Conservation (phyloP, 1,140 invertebrate species). For the Medauroidea extradentata region DNA sequence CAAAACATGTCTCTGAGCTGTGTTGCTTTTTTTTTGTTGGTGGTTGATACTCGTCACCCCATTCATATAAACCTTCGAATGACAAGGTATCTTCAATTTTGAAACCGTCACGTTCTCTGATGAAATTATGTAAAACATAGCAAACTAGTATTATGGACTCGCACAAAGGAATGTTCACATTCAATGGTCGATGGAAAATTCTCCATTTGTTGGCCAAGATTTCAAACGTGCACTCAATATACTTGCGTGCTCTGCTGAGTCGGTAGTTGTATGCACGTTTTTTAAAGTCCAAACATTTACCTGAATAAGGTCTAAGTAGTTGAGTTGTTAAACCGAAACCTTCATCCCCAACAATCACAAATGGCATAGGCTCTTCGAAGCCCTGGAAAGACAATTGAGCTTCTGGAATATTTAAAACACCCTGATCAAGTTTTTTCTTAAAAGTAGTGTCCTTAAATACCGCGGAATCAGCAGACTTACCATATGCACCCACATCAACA, state of each 20-base stretch:
- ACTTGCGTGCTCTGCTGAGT: constrained; percentile 38
- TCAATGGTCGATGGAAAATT: constrained; percentile 36
- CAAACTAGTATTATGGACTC: constrained; percentile 30
- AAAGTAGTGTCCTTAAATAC: constrained; percentile 31
- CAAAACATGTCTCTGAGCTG: constrained; percentile 3
- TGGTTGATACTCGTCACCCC: background rate
- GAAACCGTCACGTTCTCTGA: constrained; percentile 14
- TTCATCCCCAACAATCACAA: constrained; percentile 45
- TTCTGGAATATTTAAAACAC: constrained; percentile 26
- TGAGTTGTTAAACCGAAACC: constrained; percentile 36
- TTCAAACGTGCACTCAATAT: constrained; percentile 44
- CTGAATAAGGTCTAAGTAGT: constrained; percentile 39
- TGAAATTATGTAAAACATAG: constrained; percentile 31
- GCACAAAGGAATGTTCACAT: constrained; percentile 30
- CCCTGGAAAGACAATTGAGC: background rate
- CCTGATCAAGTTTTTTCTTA: background rate
- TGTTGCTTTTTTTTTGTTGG: background rate
- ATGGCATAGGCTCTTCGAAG: constrained; percentile 24
- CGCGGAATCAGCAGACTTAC: constrained; percentile 38
- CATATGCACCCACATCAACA: constrained; percentile 39
- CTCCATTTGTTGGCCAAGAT: constrained; percentile 41
- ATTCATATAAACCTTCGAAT: constrained; percentile 5
- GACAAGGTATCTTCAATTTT: constrained; percentile 9
- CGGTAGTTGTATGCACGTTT: constrained; percentile 40
- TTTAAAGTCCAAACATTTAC: constrained; percentile 26